Evolutionary conservation across 2,113 vertebrate genomes (phyloP).

Genomic region (Thermophis baileyi): DNA sequence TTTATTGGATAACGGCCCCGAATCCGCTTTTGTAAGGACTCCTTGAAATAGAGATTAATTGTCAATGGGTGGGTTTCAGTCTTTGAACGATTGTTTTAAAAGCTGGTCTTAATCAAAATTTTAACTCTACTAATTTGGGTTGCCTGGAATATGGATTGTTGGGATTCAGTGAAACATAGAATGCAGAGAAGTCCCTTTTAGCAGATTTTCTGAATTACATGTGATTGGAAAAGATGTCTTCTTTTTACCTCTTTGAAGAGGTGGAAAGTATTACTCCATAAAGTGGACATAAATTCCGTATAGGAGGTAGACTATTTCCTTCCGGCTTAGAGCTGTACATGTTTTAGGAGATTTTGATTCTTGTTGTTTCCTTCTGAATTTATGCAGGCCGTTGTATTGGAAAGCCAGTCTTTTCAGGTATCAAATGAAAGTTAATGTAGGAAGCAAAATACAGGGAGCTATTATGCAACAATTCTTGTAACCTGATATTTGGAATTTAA

Average conservation of each 20-base stretch:
- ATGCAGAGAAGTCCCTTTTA: not conserved
- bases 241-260: not conserved
- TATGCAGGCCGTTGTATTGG: not conserved
- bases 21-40: not conserved
- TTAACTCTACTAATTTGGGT: not conserved
- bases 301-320: too few relatives aligned
- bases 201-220: not conserved
- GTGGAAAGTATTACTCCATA: constrained; percentile 5
- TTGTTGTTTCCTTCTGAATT: not conserved
- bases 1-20: not conserved
- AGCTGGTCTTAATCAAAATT: not conserved
- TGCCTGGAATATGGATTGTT: constrained; percentile 7
- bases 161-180: constrained; percentile 9
- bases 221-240: not conserved
- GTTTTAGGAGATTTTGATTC: too few relatives aligned
- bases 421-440: not conserved
- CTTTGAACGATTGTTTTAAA: not conserved
- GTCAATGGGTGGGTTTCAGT: not conserved
- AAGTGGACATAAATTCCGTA: not conserved
- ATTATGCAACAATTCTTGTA: not conserved
- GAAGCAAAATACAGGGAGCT: not conserved
- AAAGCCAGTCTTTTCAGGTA: not conserved
- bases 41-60: not conserved
- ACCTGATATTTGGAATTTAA: not conserved
- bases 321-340: not conserved